A percentile compares a stretch with the other conserved stretches of the same genome.
Evolutionary conservation across 2,797 vertebrate species (phyloP).

Genomic region (Meriones psammophilus): DNA sequence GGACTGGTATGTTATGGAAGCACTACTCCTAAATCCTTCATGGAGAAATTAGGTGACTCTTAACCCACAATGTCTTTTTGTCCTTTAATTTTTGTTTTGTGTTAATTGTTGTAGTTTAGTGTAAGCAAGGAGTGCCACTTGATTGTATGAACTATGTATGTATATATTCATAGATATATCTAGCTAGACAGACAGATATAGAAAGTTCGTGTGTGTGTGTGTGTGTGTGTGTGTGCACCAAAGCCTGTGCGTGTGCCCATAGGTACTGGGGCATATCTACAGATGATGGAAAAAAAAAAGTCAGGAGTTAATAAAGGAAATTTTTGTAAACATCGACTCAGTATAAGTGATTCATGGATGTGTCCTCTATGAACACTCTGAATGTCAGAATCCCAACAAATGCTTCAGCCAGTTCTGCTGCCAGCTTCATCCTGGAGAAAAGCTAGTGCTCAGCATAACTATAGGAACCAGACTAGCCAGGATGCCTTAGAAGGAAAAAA

Average conservation of each 20-base stretch:
- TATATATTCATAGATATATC: background rate
- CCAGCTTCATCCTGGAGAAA: fast-evolving
- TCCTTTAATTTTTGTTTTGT: background rate
- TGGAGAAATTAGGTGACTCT: background rate
- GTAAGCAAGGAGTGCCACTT: background rate
- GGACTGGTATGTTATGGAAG: fast-evolving
- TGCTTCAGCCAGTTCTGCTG: fast-evolving
- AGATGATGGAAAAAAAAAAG: fast-evolving
- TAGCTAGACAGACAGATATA: background rate
- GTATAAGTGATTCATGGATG: background rate
- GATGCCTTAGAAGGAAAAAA: background rate
- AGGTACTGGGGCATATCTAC: background rate
- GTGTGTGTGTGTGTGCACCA: background rate
- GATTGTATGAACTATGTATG: background rate
- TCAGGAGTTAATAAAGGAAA: background rate
- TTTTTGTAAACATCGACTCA: background rate
- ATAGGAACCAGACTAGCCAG: background rate
- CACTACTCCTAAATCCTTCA: background rate
- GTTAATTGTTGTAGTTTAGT: background rate
- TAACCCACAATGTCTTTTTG: background rate
- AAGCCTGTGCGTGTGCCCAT: background rate
- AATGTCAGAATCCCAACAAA: background rate
- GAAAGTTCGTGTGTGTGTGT: no score
- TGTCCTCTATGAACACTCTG: background rate
- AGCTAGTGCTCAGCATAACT: no score